phyloP scores from a whole-genome alignment of 2,888 invertebrate genomes.

The Leucophenga montana region DNA sequence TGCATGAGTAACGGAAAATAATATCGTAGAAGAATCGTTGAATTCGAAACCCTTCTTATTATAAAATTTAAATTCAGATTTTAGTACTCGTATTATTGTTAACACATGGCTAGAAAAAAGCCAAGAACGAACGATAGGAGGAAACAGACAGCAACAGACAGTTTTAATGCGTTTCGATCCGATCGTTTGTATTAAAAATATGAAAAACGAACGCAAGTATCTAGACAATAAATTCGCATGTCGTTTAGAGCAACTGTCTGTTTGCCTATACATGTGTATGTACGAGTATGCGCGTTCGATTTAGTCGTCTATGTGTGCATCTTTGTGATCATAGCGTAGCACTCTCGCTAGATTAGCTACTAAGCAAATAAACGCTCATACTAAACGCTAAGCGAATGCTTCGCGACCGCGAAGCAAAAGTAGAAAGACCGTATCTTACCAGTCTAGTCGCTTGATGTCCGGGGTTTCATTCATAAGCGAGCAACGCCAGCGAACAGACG shows the following conservation, averaged over 20 bases:
- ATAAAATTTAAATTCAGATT: too few species aligned
- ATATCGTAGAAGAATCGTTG: too few species aligned
- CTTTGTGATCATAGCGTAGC: too few species aligned
- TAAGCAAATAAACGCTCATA: conserved; percentile 2
- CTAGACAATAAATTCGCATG: neutral
- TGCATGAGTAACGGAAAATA: too few species aligned
- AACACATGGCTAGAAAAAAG: neutral
- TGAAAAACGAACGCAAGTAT: too few species aligned
- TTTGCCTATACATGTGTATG: neutral
- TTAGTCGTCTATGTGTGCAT: neutral
- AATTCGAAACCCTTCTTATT: too few species aligned
- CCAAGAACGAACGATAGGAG: neutral
- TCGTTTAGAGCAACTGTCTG: neutral
- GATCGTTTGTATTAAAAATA: too few species aligned
- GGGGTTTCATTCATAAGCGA: conserved; percentile 72
- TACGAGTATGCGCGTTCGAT: neutral
- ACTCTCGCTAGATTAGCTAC: conserved; percentile 13
- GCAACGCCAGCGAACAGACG: conserved; percentile 70
- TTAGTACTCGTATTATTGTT: too few species aligned
- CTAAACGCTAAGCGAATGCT: neutral
- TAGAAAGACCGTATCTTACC: conserved; percentile 57
- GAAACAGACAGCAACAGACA: too few species aligned
- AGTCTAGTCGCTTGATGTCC: conserved; percentile 57
- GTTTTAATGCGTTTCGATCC: neutral
- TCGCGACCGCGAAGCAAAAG: conserved; percentile 2